Base-by-base conservation (phyloP, 1,140 invertebrate genomes). In the Frieseomelitta varia region DNA sequence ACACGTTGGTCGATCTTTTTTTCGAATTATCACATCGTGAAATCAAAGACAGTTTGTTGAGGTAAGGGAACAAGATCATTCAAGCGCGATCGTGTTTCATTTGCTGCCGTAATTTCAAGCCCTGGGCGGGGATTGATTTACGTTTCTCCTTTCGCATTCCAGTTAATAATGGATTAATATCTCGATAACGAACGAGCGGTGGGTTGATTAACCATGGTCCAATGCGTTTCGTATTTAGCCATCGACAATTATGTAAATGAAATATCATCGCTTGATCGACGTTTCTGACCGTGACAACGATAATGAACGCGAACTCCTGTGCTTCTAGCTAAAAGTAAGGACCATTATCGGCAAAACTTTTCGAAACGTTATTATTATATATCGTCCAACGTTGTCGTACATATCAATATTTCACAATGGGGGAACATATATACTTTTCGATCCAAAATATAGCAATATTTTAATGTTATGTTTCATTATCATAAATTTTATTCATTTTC, bases 131-230 rank as follows among this genome's bases (percentile, higher is more conserved):
- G 34, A 12, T 56, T 84, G 77, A 84, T 84, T 84, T 84, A 84
- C 30, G 68, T 63, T 47, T 17, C 19, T 55, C 58, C 1, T 24
- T 19, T 58, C 30, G n/a, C 55, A 61, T 84, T 72, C 34, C 65
- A 80, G 56, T 24, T 51, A 84, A 80, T 84, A 79, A 73, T 80
- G 77, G 58, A 87, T 81, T 85, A 85, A 85, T 76, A 85, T 85
- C 55, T 81, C 65, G 72, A 67, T 81, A 81, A 85, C 71, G 71
- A 81, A 85, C 72, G 79, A 85, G 78, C 58, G 0, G 12, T 17
- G 47, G 47, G 11, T 55, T 81, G 84, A 79, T 81, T 85, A 85
- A 85, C 65, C 51, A 69, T 47, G 72, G 58, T 55, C n/a, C 34
- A 76, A 63, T 67, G 72, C 6, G 61, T 73, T 65, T 85, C 79